Percentiles rank a stretch among this genome's conserved stretches.
phyloP scores from a whole-genome alignment of 1,140 invertebrate species.

The Pararge aegeria region DNA sequence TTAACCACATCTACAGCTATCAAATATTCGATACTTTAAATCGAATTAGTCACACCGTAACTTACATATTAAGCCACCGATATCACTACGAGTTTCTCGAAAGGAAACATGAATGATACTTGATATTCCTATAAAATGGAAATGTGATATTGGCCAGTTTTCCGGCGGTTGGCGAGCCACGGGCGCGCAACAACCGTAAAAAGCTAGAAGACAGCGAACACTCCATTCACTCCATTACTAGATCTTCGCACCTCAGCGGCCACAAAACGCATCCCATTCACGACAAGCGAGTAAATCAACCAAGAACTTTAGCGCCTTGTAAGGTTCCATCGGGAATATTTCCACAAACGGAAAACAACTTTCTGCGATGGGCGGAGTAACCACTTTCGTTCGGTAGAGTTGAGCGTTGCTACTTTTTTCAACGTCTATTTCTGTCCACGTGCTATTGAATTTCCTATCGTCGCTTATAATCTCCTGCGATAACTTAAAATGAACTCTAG shows the following conservation, averaged over 20 bases:
- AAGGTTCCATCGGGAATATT: constrained; percentile 49
- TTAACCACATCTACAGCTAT: not conserved
- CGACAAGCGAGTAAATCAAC: constrained; percentile 72
- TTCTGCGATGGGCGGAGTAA: constrained; percentile 57
- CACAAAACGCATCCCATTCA: constrained; percentile 74
- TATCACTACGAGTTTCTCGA: constrained; percentile 24
- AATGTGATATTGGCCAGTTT: constrained; percentile 48
- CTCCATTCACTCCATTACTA: constrained; percentile 68
- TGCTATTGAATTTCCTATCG: constrained; percentile 15
- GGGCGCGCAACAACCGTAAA: constrained; percentile 36
- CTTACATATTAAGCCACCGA: constrained; percentile 17
- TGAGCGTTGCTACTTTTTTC: constrained; percentile 69
- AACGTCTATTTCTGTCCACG: constrained; percentile 61
- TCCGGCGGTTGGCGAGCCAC: constrained; percentile 40
- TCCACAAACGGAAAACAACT: constrained; percentile 69
- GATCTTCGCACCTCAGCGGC: constrained; percentile 70
- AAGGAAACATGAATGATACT: constrained; percentile 36
- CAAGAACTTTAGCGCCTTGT: constrained; percentile 51
- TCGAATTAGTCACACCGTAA: constrained; percentile 1
- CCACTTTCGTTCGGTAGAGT: constrained; percentile 64
- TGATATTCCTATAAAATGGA: constrained; percentile 42
- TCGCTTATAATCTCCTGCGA: constrained; percentile 3
- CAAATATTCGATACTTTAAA: constrained; percentile 2
- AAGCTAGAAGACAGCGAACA: constrained; percentile 38
- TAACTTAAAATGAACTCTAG: constrained; percentile 22